Percentiles rank a stretch among this genome's conserved stretches.
phyloP scores from a whole-genome alignment of 2,797 vertebrate species.

The Rousettus madagascariensis region DNA sequence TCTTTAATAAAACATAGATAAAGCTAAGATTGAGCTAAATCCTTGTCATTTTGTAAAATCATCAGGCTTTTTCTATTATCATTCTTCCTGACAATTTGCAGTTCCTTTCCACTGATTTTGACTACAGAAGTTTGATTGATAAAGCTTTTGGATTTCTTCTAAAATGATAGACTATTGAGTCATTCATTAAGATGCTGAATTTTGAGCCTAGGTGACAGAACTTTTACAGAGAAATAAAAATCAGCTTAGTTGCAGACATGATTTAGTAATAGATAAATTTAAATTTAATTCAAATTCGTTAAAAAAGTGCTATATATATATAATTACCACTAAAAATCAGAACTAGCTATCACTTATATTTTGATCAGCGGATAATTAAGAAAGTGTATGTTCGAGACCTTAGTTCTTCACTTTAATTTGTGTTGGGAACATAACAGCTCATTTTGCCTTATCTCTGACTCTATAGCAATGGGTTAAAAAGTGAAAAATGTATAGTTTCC shows the following conservation, averaged over 20 bases:
- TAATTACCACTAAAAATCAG: background rate
- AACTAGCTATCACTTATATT: constrained; percentile 45
- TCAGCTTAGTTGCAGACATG: background rate
- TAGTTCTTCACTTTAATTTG: constrained; percentile 45
- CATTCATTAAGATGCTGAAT: background rate
- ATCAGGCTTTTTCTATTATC: background rate
- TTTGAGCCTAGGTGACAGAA: background rate
- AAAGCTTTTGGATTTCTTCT: background rate
- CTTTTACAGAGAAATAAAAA: constrained; percentile 27
- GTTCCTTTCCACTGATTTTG: background rate
- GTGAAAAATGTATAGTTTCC: background rate
- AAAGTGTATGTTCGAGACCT: constrained; percentile 11
- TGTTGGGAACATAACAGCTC: background rate
- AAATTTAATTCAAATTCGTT: constrained; percentile 62
- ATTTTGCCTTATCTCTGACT: background rate
- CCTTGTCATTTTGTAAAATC: background rate
- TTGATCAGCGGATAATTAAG: constrained; percentile 50
- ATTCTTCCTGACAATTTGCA: background rate
- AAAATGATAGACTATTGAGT: constrained; percentile 32
- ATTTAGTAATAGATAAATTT: constrained; percentile 31
- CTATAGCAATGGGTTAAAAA: constrained; percentile 14
- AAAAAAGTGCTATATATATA: background rate
- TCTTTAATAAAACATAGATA: constrained; percentile 45
- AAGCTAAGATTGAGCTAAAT: background rate
- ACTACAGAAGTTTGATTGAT: background rate